Evolutionary conservation across 2,888 invertebrate genomes (phyloP).

Genomic region (Timema cristinae): DNA sequence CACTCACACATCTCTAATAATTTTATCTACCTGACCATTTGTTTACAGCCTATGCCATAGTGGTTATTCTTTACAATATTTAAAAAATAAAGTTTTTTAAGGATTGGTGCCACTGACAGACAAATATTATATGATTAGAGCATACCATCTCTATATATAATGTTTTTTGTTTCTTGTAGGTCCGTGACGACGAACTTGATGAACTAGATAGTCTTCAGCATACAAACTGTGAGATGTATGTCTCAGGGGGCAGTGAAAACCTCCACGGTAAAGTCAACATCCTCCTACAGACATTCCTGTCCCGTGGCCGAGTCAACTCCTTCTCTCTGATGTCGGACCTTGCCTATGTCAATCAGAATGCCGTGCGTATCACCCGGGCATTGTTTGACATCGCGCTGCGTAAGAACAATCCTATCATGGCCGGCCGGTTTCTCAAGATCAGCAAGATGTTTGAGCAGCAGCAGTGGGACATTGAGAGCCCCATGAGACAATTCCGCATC

Average conservation of each 20-base stretch:
- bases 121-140: no score
- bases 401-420: slow-evolving; percentile 85
- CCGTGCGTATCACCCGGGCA: slow-evolving; percentile 83
- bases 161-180: slow-evolving; percentile 47
- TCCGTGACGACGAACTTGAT: slow-evolving; percentile 90
- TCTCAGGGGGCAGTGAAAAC: slow-evolving; percentile 81
- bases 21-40: no score
- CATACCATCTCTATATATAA: background rate
- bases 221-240: slow-evolving; percentile 71
- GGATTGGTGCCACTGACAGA: no score
- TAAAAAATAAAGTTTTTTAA: no score
- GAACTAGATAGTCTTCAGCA: slow-evolving; percentile 78
- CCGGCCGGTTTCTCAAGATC: slow-evolving; percentile 77
- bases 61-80: no score
- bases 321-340: slow-evolving; percentile 87
- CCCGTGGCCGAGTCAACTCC: slow-evolving; percentile 71
- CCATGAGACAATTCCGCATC: slow-evolving; percentile 78
- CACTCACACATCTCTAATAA: no score
- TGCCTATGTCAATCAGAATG: slow-evolving; percentile 86
- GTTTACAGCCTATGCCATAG: no score
- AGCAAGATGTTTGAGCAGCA: slow-evolving; percentile 92
- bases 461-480: slow-evolving; percentile 83
- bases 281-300: slow-evolving; percentile 84
- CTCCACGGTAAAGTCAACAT: slow-evolving; percentile 94
- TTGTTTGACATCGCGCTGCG: slow-evolving; percentile 90